These are phyloP conservation scores for Aldabrachelys gigantea DNA, from an alignment of 2,113 vertebrate species.

Conservation along the genomic window DNA sequence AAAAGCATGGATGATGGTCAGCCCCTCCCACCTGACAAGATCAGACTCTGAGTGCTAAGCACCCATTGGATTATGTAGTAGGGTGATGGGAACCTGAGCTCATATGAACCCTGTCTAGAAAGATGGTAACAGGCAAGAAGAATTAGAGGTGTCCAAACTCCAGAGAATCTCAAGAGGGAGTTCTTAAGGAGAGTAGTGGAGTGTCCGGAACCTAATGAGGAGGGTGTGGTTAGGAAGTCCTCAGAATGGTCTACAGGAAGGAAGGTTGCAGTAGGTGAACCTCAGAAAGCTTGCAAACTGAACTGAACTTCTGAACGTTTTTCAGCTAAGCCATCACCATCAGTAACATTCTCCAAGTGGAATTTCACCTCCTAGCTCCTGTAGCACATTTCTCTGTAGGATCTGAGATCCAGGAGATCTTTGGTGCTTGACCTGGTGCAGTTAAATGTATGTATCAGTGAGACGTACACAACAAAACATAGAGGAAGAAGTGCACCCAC, in stretches of 20 bases:
- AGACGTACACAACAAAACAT: neutral
- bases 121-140: neutral
- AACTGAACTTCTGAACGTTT: neutral
- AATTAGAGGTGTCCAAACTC: neutral
- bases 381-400: constrained; percentile 1
- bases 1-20: neutral
- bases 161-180: neutral
- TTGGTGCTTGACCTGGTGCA: neutral
- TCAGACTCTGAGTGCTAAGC: neutral
- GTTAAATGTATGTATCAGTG: neutral
- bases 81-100: neutral
- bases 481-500: neutral
- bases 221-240: neutral
- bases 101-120: neutral
- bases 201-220: neutral
- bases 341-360: neutral
- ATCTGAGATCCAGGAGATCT: neutral
- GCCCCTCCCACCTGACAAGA: neutral
- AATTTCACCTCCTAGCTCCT: neutral
- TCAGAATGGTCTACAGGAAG: neutral
- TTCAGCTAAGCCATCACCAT: neutral
- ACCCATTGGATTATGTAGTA: neutral
- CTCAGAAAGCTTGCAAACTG: neutral
- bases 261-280: neutral
- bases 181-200: neutral